These are phyloP conservation scores for Tichodroma muraria DNA, from an alignment of 2,113 vertebrate genomes.

Conservation along the genomic window DNA sequence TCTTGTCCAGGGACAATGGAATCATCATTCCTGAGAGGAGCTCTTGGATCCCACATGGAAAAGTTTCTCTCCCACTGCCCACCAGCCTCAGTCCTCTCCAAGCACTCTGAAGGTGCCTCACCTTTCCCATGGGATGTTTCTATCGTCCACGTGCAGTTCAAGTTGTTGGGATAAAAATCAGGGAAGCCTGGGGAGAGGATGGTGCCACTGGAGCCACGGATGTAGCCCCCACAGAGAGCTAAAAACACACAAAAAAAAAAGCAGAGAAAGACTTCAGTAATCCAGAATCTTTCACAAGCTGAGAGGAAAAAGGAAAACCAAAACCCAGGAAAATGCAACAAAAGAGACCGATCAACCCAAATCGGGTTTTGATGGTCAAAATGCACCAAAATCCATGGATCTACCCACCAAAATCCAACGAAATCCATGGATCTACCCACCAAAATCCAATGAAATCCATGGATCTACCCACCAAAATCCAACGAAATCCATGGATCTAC, in stretches of 20 bases:
- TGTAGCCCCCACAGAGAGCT: constrained; percentile 97
- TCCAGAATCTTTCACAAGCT: not conserved
- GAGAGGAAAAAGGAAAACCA: not conserved
- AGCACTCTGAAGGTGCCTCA: not conserved
- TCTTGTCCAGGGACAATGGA: not conserved
- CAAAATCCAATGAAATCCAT: too few species aligned
- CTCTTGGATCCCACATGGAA: not conserved
- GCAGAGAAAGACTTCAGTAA: not conserved
- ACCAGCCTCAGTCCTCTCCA: not conserved
- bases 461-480: too few species aligned
- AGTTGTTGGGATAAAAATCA: constrained; percentile 97
- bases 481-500: too few species aligned
- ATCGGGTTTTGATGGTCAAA: not conserved
- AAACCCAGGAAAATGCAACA: not conserved
- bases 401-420: not conserved
- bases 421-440: not conserved
- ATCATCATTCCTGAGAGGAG: not conserved
- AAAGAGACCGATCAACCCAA: accelerated
- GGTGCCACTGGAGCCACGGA: constrained; percentile 89
- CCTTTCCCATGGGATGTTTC: constrained; percentile 98
- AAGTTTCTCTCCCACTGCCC: too few species aligned
- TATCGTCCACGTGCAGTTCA: constrained; percentile 98
- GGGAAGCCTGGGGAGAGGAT: constrained; percentile 96
- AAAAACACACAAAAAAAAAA: not conserved
- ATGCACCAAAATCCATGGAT: not conserved